Conservation (phyloP, 1,140 invertebrate genomes). For the Ostrea edulis region DNA sequence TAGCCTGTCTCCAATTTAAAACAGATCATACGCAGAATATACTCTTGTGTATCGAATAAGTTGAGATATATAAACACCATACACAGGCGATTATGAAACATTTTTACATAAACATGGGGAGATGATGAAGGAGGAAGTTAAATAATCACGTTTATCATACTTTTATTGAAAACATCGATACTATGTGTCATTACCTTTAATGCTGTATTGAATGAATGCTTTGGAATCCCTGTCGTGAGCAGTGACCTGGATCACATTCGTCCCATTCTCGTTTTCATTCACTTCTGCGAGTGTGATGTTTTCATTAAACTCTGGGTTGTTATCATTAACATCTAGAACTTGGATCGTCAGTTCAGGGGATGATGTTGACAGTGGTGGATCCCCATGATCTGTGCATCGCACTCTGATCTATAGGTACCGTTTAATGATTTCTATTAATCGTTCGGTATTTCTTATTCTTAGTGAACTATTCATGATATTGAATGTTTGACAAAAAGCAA, state of each 20-base stretch:
- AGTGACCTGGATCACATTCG: background rate
- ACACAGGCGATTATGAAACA: too few species aligned
- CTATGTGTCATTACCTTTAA: background rate
- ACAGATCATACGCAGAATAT: too few species aligned
- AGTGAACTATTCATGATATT: too few species aligned
- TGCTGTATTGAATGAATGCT: background rate
- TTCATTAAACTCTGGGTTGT: background rate
- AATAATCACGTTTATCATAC: too few species aligned
- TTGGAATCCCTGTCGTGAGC: conserved; percentile 9
- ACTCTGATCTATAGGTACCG: background rate
- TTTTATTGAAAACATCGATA: background rate
- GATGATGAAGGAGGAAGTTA: too few species aligned
- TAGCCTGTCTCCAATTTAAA: too few species aligned
- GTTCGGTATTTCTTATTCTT: too few species aligned
- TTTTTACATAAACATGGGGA: too few species aligned
- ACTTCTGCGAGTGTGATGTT: background rate
- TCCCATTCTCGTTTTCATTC: background rate
- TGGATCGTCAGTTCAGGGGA: background rate
- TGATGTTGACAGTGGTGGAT: background rate
- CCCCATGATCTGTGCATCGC: background rate
- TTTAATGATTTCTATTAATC: too few species aligned
- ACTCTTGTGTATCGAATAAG: too few species aligned
- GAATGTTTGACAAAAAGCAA: too few species aligned
- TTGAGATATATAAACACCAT: too few species aligned
- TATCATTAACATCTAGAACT: conserved; percentile 10